A percentile compares a stretch with the other conserved stretches of the same genome.
phyloP scores from a whole-genome alignment of 2,888 invertebrate species.

The Heliconius ismenius region DNA sequence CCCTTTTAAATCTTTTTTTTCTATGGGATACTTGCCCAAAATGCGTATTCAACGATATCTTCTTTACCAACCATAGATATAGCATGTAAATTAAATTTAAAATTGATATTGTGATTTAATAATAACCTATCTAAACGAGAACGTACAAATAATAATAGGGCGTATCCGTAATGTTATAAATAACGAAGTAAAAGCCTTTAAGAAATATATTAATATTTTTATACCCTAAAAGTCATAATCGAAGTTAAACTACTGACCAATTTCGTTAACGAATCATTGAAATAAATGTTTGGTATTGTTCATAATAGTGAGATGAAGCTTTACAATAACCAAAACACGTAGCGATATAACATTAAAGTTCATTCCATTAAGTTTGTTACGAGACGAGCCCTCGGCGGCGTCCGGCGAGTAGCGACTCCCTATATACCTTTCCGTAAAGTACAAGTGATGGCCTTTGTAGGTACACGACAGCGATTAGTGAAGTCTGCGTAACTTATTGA shows the following conservation, averaged over 20 bases:
- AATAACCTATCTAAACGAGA: slow-evolving; percentile 67
- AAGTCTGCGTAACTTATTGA: slow-evolving; percentile 57
- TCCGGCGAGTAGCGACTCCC: slow-evolving; percentile 47
- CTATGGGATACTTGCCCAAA: slow-evolving; percentile 15
- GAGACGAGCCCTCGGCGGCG: slow-evolving; percentile 47
- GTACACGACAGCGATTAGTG: slow-evolving; percentile 60
- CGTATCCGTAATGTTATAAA: slow-evolving; percentile 65
- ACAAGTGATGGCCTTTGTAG: slow-evolving; percentile 76
- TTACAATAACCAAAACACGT: slow-evolving; percentile 60
- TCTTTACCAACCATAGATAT: slow-evolving; percentile 57
- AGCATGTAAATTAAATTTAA: slow-evolving; percentile 61
- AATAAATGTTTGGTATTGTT: slow-evolving; percentile 50
- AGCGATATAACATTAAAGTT: slow-evolving; percentile 58
- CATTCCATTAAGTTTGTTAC: slow-evolving; percentile 66
- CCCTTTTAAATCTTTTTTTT: slow-evolving; percentile 3
- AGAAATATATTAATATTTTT: slow-evolving; percentile 73
- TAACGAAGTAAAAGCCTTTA: slow-evolving; percentile 58
- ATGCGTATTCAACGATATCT: slow-evolving; percentile 33
- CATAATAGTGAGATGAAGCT: slow-evolving; percentile 67
- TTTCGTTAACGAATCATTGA: slow-evolving; percentile 54
- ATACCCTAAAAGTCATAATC: slow-evolving; percentile 71
- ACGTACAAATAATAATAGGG: slow-evolving; percentile 77
- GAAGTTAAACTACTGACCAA: slow-evolving; percentile 69
- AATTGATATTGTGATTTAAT: slow-evolving; percentile 68
- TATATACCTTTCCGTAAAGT: slow-evolving; percentile 65